Percentiles rank a stretch among this genome's conserved stretches.
phyloP scores from a whole-genome alignment of 2,888 invertebrate genomes.

The Cerastis leucographa region DNA sequence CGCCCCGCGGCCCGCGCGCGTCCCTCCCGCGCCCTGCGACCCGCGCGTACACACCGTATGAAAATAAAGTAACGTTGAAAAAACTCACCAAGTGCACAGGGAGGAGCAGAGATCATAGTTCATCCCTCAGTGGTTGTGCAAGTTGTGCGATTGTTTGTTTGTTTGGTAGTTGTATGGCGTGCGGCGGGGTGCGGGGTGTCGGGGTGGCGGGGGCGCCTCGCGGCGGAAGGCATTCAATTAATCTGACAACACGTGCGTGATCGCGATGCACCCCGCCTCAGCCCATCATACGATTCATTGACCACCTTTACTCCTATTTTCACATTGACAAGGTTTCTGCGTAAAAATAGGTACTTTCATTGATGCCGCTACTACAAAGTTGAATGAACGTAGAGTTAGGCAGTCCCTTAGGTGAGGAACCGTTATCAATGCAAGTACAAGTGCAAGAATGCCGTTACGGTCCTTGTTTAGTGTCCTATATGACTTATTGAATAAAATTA shows the following conservation, averaged over 20 bases:
- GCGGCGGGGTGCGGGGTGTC: constrained; percentile 50
- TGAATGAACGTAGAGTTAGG: constrained; percentile 43
- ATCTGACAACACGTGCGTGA: constrained; percentile 88
- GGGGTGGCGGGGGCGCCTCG: constrained; percentile 65
- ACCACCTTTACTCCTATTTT: constrained; percentile 65
- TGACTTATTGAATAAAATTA: constrained; percentile 23
- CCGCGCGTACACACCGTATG: constrained; percentile 82
- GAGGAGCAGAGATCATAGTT: constrained; percentile 69
- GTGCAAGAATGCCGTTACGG: constrained; percentile 58
- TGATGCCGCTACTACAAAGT: constrained; percentile 44
- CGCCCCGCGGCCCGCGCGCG: constrained; percentile 80
- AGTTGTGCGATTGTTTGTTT: constrained; percentile 70
- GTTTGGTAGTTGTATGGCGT: constrained; percentile 73
- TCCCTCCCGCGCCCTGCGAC: constrained; percentile 83
- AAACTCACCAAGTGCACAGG: constrained; percentile 79
- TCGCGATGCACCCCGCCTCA: constrained; percentile 83
- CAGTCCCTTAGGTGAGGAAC: constrained; percentile 31
- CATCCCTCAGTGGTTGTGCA: constrained; percentile 68
- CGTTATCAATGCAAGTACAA: constrained; percentile 60
- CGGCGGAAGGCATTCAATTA: constrained; percentile 84
- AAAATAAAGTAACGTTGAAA: constrained; percentile 82
- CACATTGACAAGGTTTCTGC: constrained; percentile 48
- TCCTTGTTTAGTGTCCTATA: constrained; percentile 7
- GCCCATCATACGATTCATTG: constrained; percentile 83
- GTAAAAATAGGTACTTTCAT: constrained; percentile 40